Conservation (phyloP, 1,140 invertebrate species). For the Bombus huntii region DNA sequence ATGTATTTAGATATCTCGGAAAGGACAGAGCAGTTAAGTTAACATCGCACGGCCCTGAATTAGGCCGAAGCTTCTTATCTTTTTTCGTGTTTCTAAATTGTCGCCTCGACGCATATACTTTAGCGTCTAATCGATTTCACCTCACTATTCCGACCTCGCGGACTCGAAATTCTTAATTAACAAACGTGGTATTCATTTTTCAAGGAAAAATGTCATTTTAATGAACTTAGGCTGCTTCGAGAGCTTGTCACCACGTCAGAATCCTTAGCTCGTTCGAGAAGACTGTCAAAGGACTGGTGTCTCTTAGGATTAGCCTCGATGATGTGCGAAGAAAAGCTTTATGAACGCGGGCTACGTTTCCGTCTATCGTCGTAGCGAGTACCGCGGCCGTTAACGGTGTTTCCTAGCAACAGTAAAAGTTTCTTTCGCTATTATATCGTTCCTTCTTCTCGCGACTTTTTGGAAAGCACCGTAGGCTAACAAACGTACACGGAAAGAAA, state of each 20-base stretch:
- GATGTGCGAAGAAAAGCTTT: neutral
- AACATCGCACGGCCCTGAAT: neutral
- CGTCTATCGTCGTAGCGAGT: neutral
- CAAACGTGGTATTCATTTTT: neutral
- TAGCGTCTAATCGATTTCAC: too few species aligned
- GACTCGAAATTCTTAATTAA: neutral
- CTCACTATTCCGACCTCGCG: too few species aligned
- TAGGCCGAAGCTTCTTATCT: too few species aligned
- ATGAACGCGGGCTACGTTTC: neutral
- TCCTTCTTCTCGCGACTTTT: fast-evolving
- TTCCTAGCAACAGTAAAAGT: too few species aligned
- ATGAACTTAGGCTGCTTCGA: neutral
- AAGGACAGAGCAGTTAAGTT: neutral
- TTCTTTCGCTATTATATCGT: too few species aligned
- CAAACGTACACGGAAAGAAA: too few species aligned
- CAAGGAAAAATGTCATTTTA: neutral
- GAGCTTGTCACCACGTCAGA: constrained; percentile 11
- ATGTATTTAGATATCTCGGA: neutral
- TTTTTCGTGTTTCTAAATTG: neutral
- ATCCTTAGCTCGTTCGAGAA: constrained; percentile 10
- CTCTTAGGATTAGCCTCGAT: constrained; percentile 15
- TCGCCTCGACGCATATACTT: neutral
- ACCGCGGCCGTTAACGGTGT: neutral
- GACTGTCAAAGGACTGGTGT: constrained; percentile 19
- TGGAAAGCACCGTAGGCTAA: neutral